Base-by-base conservation (phyloP, 2,797 vertebrate genomes). In the Melanotaenia maccullochi region DNA sequence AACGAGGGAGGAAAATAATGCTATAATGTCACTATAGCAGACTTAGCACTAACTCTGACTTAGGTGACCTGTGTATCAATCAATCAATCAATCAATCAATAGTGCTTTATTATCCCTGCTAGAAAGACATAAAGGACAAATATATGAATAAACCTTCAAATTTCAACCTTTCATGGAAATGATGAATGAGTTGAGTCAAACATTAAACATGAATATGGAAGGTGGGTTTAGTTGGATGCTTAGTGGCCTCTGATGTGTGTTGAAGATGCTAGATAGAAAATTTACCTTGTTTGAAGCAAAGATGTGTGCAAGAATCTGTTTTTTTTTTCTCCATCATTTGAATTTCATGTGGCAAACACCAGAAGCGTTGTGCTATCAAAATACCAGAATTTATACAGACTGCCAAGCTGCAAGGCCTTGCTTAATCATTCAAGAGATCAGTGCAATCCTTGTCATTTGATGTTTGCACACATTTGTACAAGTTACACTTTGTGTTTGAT, bases 51-150 rank as follows among this genome's bases (percentile, higher is more conserved):
- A 89, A 93, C 89, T 88, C 80, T 68, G 78, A 92, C 87, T 89
- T 79, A 65, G 81, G 77, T 90, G 90, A 93, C 90, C 87, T 85
- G 86, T 57, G 33, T 76, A 85, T 90, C 87, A 90, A 83, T 92
- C 89, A 87, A 85, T 89, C 88, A 87, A 85, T 89, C 88, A 51
- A 90, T 90, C 89, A 90, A 90, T 93, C 92, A 93, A 92, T 90
- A 90, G 56, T 79, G 69, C 82, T 89, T 92, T 88, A 92, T 87
- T 89, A 86, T 87, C 63, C 67, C 74, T 83, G 54, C 75, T 71
- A 67, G 60, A 79, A 71, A 82, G 79, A 84, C 71, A 65, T 55
- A 22, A 64, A 64, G 67, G 80, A 76, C 80, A 77, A 90, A 90
- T 88, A 83, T 80, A 84, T 85, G 81, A 86, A 83, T 83, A 87